These are phyloP conservation scores for Caenorhabditis afra DNA, from an alignment of 2,888 invertebrate species.

Conservation along the genomic window DNA sequence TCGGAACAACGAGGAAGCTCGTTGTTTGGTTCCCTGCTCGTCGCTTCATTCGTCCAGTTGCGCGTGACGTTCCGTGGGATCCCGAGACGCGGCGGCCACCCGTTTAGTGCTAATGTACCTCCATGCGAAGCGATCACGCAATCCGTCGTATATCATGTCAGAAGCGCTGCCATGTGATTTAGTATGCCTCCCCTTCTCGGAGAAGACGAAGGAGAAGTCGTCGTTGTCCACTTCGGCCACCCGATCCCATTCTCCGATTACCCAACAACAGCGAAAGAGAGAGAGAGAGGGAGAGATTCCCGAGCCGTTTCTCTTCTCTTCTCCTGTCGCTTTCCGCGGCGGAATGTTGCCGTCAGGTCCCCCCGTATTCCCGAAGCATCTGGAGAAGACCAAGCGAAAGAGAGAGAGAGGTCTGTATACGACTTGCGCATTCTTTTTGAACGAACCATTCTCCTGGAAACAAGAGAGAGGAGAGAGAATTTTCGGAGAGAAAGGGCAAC, in stretches of 20 bases:
- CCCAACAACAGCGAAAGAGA: conserved; percentile 25
- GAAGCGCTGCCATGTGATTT: conserved; percentile 38
- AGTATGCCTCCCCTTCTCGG: conserved; percentile 15
- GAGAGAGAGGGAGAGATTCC: conserved; percentile 1
- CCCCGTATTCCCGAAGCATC: conserved; percentile 24
- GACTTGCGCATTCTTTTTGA: conserved; percentile 1
- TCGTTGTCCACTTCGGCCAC: not conserved
- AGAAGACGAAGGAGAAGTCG: not conserved
- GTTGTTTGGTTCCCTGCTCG: not conserved
- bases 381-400: not conserved
- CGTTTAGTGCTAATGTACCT: conserved; percentile 31
- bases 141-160: conserved; percentile 51
- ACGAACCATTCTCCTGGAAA: conserved; percentile 6
- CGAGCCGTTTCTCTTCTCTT: conserved; percentile 12
- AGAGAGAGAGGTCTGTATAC: not conserved
- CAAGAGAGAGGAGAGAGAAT: conserved; percentile 1
- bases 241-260: conserved; percentile 25
- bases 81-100: conserved; percentile 34
- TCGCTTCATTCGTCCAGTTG: not conserved
- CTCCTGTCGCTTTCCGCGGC: conserved; percentile 24
- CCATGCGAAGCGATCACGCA: conserved; percentile 34
- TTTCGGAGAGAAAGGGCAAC: conserved; percentile 15
- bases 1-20: too few species aligned
- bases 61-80: not conserved
- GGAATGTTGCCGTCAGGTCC: conserved; percentile 8